Evolutionary conservation across 2,888 invertebrate genomes (phyloP), one percentile per base, ranked within the genome.

Genomic region (Stenolophus ochropezus): DNA sequence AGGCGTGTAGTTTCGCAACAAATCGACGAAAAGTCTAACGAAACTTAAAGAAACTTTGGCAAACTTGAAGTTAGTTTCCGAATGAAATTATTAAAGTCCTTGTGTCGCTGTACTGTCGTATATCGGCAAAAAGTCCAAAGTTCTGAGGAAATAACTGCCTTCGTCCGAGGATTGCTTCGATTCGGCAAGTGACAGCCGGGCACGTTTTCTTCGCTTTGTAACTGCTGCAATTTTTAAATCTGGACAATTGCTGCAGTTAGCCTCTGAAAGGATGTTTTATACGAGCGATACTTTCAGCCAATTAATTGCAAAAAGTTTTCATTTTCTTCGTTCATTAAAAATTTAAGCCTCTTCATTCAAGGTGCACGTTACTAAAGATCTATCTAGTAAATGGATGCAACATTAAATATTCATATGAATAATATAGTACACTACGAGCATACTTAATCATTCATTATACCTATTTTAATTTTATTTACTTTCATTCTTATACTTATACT

Each of bases 41-140:
- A 42, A 80, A 56, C 25, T 71, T 71, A 71, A 53, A 69, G 69
- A 79, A 79, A 79, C 80, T 80, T 80, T 80, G 71, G 58, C 73
- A 73, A 73, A 80, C 56, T 80, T 53, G n/a, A 80, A 80, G 58
- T 77, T 73, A 56, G 73, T 80, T 73, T 80, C 73, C 56, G 73
- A 80, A 73, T 73, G 80, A 80, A 80, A 80, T 80, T 73, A 80
- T 80, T 56, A 73, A 73, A 80, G 73, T 56, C 80, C 73, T 71
- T 56, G 71, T 73, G 77, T 61, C 77, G 77, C 42, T 69, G 49
- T 49, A 20, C n/a, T 2, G 49, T 47, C 49, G 73, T 73, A 49
- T 73, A 47, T 49, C 23, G 73, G 11, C 18, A 73, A 49, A 73
- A 73, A 73, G 73, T 27, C 47, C 49, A 73, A 73, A 73, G 49